Evolutionary conservation across 2,888 invertebrate species (phyloP).

Genomic region (Strigamia transsilvanica): DNA sequence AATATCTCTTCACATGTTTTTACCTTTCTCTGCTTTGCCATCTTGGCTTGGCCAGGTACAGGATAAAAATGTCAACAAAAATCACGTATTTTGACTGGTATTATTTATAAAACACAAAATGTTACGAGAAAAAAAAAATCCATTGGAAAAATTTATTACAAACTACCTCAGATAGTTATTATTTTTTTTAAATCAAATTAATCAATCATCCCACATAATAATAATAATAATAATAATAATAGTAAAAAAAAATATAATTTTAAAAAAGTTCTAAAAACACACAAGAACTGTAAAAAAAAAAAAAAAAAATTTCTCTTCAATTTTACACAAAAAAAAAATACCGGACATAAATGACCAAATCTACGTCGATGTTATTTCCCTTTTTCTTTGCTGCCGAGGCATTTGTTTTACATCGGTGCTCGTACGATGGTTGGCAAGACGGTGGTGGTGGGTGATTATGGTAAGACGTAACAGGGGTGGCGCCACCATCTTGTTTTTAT

Average conservation of each 20-base stretch:
- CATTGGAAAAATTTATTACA: neutral
- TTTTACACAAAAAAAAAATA: conserved; percentile 9
- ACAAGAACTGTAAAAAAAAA: neutral
- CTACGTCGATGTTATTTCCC: neutral
- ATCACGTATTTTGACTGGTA: conserved; percentile 32
- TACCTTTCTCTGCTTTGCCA: neutral
- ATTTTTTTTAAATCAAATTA: neutral
- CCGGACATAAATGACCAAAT: conserved; percentile 10
- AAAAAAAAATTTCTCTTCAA: neutral
- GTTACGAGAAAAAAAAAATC: neutral
- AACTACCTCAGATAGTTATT: neutral
- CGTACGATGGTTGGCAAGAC: conserved; percentile 44
- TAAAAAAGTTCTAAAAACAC: neutral
- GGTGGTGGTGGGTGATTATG: conserved; percentile 19
- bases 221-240: neutral
- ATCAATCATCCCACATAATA: neutral
- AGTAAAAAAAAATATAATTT: neutral
- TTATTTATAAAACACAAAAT: neutral
- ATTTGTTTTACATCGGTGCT: conserved; percentile 48
- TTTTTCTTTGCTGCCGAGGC: conserved; percentile 2
- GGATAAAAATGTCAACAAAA: conserved; percentile 20
- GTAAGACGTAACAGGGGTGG: conserved; percentile 20
- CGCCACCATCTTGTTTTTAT: conserved; percentile 20
- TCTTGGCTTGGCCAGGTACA: conserved; percentile 50
- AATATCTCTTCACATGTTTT: neutral